Evolutionary conservation across 2,888 invertebrate species (phyloP).

Genomic region (Linnaemya tessellans): DNA sequence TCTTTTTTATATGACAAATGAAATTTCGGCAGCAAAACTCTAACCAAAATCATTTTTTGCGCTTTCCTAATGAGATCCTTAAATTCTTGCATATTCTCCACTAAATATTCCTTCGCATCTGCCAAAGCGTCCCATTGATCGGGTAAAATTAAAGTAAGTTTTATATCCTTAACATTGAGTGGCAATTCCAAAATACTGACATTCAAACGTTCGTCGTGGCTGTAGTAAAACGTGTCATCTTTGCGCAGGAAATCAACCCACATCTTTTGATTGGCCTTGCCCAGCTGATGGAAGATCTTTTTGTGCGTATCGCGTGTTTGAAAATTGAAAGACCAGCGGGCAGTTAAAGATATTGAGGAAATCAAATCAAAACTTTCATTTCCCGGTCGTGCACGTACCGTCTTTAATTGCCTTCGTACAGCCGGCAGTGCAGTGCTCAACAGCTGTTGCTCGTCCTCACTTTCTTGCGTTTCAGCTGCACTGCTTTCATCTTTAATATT

Average conservation of each 20-base stretch:
- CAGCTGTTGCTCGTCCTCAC: neutral
- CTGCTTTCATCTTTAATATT: conserved; percentile 32
- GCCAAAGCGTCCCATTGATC: conserved; percentile 69
- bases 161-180: conserved; percentile 64
- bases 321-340: conserved; percentile 74
- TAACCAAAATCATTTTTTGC: conserved; percentile 64
- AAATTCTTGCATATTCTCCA: conserved; percentile 61
- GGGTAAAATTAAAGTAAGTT: conserved; percentile 71
- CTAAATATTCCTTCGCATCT: conserved; percentile 59
- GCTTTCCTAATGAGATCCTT: conserved; percentile 49
- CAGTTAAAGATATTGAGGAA: conserved; percentile 57
- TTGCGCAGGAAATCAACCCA: conserved; percentile 73
- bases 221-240: conserved; percentile 73
- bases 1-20: conserved; percentile 60
- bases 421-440: conserved; percentile 2
- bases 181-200: conserved; percentile 74
- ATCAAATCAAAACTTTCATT: conserved; percentile 28
- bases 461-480: neutral
- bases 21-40: conserved; percentile 74
- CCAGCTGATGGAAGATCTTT: conserved; percentile 66
- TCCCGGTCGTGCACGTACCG: neutral
- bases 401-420: conserved; percentile 34
- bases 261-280: conserved; percentile 39
- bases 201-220: conserved; percentile 69
- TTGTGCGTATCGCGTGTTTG: conserved; percentile 74